Conservation (phyloP, 1,140 invertebrate genomes). For the Steinernema feltiae region DNA sequence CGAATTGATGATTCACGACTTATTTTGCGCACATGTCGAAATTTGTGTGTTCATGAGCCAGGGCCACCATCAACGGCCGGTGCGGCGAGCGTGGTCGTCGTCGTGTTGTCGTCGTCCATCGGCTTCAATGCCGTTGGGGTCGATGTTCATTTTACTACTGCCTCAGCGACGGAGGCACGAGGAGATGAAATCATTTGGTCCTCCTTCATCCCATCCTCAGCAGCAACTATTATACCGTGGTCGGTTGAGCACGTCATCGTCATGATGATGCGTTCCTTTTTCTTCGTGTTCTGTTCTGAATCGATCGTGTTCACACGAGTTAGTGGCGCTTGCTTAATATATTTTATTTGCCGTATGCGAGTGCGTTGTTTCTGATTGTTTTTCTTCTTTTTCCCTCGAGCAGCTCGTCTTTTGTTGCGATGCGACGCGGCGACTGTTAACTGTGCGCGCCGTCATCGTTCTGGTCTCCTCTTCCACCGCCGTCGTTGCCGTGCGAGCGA, state of each 20-base stretch:
- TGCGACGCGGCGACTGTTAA: background rate
- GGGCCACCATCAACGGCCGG: background rate
- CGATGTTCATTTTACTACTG: constrained; percentile 5
- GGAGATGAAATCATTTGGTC: constrained; percentile 7
- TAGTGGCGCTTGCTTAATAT: constrained; percentile 4
- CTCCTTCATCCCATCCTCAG: background rate
- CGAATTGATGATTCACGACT: background rate
- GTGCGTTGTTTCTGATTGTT: constrained; percentile 9
- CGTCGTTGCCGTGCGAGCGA: background rate
- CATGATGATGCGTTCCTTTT: background rate
- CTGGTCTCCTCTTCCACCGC: background rate
- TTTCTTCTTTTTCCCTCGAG: background rate
- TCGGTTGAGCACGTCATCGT: background rate
- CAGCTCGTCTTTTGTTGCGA: background rate
- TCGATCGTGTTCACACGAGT: constrained; percentile 2
- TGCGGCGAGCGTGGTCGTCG: background rate
- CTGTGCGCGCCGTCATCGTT: background rate
- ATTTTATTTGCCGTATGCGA: constrained; percentile 1
- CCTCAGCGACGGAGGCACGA: background rate
- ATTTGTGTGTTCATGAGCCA: background rate
- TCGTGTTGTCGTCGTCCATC: background rate
- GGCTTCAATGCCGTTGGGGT: constrained; percentile 2
- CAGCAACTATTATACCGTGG: constrained; percentile 11
- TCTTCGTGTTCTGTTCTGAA: background rate
- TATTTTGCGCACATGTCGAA: background rate